Percentiles rank a stretch among this genome's conserved stretches.
These are phyloP conservation scores for Brachionus asplanchnoidis DNA, from an alignment of 1,140 invertebrate species.

Conservation along the genomic window DNA sequence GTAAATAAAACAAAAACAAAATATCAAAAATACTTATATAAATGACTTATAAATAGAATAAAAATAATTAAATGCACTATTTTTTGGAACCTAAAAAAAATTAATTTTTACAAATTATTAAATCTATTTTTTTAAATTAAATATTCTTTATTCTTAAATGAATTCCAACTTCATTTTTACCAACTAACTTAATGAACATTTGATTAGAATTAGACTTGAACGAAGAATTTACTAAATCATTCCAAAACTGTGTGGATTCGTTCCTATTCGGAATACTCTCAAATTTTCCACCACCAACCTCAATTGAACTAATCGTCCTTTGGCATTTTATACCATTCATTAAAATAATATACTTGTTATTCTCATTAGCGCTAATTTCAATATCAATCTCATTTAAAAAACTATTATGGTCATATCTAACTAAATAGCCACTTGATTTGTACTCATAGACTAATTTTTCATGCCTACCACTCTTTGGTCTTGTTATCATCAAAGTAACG, in stretches of 20 bases:
- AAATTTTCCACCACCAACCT: not conserved
- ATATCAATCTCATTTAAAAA: not conserved
- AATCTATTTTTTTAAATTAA: not conserved
- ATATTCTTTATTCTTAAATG: not conserved
- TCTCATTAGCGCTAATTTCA: constrained; percentile 24
- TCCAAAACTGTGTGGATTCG: not conserved
- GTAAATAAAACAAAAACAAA: no score
- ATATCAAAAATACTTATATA: no score
- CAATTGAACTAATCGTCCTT: not conserved
- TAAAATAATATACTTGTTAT: constrained; percentile 11
- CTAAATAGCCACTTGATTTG: constrained; percentile 1
- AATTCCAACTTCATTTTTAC: not conserved
- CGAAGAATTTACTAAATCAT: not conserved
- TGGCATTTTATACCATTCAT: not conserved
- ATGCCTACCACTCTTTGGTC: not conserved
- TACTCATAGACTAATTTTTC: not conserved
- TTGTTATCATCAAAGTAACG: not conserved
- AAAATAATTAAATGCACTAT: no score
- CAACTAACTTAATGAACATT: not conserved
- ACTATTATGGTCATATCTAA: not conserved
- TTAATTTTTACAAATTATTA: not conserved
- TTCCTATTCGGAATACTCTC: not conserved
- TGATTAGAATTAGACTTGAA: not conserved
- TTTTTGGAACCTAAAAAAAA: no score
- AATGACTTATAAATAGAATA: no score